These are phyloP conservation scores for Epizoanthus fatuus DNA, from an alignment of 92 coral and sea anemone species.

Conservation along the genomic window DNA sequence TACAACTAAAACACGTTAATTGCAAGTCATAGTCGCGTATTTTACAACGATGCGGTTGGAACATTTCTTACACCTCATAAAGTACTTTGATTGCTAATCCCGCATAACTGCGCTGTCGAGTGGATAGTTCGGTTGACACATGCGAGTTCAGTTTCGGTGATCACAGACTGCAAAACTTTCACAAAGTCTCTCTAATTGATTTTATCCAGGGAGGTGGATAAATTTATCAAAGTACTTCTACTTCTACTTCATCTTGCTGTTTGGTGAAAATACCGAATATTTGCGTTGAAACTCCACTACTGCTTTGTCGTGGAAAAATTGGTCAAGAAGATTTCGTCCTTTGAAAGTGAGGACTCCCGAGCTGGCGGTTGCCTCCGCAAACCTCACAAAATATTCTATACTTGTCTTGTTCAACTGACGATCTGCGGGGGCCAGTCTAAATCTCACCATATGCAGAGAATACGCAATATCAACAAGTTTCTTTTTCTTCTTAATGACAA, in stretches of 20 bases:
- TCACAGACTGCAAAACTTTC: no score
- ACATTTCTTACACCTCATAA: no score
- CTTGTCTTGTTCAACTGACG: not conserved
- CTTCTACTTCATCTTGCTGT: not conserved
- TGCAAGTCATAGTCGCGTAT: no score
- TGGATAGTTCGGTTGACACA: no score
- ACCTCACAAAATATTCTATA: not conserved
- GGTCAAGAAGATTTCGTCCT: not conserved
- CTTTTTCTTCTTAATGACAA: constrained; percentile 20
- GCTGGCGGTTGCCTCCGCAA: not conserved
- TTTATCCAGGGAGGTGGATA: no score
- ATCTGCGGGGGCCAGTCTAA: constrained; percentile 5
- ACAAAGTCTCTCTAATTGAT: no score
- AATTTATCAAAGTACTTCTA: not conserved
- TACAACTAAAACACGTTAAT: no score
- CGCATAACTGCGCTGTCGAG: no score
- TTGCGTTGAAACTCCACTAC: not conserved
- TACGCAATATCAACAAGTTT: constrained; percentile 11
- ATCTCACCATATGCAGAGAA: constrained; percentile 7
- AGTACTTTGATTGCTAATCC: no score
- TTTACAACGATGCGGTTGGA: no score
- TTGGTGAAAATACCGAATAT: not conserved
- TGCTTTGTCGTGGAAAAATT: not conserved
- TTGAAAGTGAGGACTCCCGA: not conserved
- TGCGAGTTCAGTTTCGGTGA: no score